Conservation (phyloP, 2,888 invertebrate genomes). For the Caenorhabditis zanzibari region DNA sequence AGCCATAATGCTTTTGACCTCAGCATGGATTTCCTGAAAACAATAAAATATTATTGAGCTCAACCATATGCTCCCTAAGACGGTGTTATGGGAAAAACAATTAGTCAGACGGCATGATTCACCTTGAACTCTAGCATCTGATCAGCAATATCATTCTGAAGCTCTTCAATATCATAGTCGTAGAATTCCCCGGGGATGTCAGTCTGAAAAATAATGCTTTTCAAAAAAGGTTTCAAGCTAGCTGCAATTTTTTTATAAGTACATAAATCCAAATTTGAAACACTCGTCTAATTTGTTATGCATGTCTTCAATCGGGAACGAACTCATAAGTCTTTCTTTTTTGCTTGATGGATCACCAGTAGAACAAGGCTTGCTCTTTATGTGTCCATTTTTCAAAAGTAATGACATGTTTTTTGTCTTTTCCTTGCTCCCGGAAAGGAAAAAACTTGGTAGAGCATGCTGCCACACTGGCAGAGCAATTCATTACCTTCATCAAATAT, state of each 20-base stretch:
- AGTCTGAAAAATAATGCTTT: conserved; percentile 63
- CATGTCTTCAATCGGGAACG: neutral
- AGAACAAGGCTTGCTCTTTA: conserved; percentile 31
- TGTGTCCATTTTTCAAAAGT: conserved; percentile 57
- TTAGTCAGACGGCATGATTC: conserved; percentile 68
- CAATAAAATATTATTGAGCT: neutral
- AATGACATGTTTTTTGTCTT: conserved; percentile 22
- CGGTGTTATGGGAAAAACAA: neutral
- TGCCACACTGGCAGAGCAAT: conserved; percentile 21
- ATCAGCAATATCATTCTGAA: conserved; percentile 88
- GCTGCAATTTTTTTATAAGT: too few species aligned
- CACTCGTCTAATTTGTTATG: neutral
- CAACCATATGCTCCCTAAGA: neutral
- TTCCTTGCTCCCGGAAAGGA: neutral
- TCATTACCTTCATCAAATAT: conserved; percentile 83
- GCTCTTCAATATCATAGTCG: conserved; percentile 89
- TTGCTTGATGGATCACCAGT: conserved; percentile 1
- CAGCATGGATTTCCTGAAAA: conserved; percentile 75
- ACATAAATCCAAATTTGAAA: too few species aligned
- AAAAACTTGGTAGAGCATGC: conserved; percentile 1
- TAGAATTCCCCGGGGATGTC: conserved; percentile 84
- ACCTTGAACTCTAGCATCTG: conserved; percentile 91
- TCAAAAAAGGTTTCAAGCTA: too few species aligned
- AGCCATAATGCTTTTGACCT: conserved; percentile 73
- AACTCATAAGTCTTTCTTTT: neutral